These are phyloP conservation scores for Reticulitermes lucifugus DNA, from an alignment of 2,888 invertebrate genomes.

Conservation along the genomic window DNA sequence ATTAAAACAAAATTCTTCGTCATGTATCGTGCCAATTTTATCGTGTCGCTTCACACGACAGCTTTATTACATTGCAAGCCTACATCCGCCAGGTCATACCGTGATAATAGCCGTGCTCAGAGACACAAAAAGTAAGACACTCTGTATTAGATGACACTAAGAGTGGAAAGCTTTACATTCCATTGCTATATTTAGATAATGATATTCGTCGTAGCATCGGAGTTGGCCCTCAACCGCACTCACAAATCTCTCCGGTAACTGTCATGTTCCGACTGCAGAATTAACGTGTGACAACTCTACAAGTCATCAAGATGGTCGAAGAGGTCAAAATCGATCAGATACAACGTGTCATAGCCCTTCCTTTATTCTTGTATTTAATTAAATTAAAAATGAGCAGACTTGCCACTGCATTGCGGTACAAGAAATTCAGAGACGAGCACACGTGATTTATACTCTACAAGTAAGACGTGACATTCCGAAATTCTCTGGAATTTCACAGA, in stretches of 20 bases:
- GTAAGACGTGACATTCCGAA: neutral
- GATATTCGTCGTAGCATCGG: too few relatives aligned
- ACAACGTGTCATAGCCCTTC: neutral
- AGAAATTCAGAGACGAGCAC: neutral
- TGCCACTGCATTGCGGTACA: neutral
- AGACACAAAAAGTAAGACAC: too few relatives aligned
- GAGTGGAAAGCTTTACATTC: too few relatives aligned
- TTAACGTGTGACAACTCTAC: neutral
- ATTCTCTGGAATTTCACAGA: neutral
- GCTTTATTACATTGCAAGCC: too few relatives aligned
- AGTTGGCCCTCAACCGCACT: neutral
- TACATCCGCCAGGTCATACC: too few relatives aligned
- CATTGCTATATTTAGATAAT: too few relatives aligned
- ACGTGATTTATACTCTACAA: neutral
- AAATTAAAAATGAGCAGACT: neutral
- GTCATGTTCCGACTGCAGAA: neutral
- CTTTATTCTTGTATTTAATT: neutral
- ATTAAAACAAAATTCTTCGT: too few relatives aligned
- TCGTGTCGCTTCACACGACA: too few relatives aligned
- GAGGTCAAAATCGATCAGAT: conserved; percentile 3
- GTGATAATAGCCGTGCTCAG: too few relatives aligned
- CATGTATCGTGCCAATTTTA: too few relatives aligned
- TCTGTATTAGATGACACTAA: too few relatives aligned
- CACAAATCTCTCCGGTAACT: neutral
- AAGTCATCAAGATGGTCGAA: neutral